These are phyloP conservation scores for Mormyrops boulengeri DNA, from an alignment of 2,797 vertebrate genomes.

Conservation along the genomic window DNA sequence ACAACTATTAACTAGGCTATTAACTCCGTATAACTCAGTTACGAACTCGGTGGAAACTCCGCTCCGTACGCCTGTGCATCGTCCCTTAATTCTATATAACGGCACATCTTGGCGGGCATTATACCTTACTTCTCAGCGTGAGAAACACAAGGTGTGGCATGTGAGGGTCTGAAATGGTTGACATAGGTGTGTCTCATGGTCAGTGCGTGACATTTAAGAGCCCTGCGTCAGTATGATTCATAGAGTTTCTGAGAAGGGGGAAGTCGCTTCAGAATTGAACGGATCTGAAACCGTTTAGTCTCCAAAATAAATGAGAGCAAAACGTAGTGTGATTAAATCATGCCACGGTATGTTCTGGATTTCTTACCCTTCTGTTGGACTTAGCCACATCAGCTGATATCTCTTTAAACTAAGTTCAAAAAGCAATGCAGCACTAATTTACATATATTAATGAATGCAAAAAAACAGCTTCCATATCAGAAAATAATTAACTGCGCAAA, in stretches of 20 bases:
- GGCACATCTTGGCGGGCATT: neutral
- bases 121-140: neutral
- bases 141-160: neutral
- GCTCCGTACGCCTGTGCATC: neutral
- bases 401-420: neutral
- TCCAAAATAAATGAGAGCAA: neutral
- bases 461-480: neutral
- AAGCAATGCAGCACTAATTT: neutral
- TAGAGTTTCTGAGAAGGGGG: neutral
- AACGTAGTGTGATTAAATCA: neutral
- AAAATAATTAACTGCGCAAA: neutral
- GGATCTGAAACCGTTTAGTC: neutral
- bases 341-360: neutral
- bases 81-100: neutral
- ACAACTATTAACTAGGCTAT: neutral
- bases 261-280: neutral
- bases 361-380: neutral
- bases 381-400: neutral
- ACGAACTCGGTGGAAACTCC: neutral
- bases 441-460: neutral
- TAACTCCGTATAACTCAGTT: neutral
- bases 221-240: neutral
- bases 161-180: neutral
- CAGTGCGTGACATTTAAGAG: neutral
- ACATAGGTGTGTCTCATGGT: neutral